Conservation (phyloP, 2,888 invertebrate genomes). For the Dendrolimus pini region DNA sequence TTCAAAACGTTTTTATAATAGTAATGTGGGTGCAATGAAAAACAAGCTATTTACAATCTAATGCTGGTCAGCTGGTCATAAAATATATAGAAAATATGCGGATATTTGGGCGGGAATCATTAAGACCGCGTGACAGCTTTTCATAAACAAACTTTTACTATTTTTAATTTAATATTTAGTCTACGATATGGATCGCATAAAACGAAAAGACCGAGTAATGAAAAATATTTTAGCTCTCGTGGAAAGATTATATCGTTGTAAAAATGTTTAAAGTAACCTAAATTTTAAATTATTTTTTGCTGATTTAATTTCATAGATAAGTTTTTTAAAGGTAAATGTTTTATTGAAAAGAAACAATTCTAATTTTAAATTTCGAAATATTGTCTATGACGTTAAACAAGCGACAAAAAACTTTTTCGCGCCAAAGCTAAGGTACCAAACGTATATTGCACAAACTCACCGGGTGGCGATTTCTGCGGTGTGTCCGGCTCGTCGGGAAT, state of each 20-base stretch:
- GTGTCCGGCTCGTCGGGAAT: conserved; percentile 40
- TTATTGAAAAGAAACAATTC: neutral
- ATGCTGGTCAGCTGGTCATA: neutral
- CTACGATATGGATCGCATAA: conserved; percentile 6
- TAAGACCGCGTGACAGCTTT: neutral
- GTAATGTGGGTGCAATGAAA: neutral
- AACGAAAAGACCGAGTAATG: neutral
- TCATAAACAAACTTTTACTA: neutral
- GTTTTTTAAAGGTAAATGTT: no score
- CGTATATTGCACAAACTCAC: conserved; percentile 31
- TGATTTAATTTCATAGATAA: no score
- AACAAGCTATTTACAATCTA: neutral
- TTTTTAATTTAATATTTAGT: conserved; percentile 16
- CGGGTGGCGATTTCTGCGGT: conserved; percentile 48
- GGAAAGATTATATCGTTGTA: neutral
- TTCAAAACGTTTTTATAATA: neutral
- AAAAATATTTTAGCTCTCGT: neutral
- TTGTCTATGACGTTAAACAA: neutral
- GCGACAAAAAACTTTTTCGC: conserved; percentile 27
- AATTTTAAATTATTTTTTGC: neutral
- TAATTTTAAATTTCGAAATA: conserved; percentile 8
- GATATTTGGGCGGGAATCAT: neutral
- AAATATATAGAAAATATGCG: neutral
- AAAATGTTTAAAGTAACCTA: neutral
- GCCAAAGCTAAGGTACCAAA: conserved; percentile 24